Evolutionary conservation across 2,797 vertebrate genomes (phyloP).

Genomic region (Enteromius trimaculatus): DNA sequence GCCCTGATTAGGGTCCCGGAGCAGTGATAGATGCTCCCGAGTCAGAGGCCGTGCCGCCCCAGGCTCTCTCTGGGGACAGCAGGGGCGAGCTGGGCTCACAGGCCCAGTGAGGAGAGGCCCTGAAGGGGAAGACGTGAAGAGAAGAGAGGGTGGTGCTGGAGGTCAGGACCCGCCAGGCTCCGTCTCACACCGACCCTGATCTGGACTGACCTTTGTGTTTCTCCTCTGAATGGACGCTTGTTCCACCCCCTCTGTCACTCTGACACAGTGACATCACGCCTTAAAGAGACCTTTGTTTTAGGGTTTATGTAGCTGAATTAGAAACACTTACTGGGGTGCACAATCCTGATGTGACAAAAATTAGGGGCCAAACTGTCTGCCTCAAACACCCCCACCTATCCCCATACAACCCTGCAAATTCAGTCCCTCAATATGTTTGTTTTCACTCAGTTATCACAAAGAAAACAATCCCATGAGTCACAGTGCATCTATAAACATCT

Average conservation of each 20-base stretch:
- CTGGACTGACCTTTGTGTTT: conserved; percentile 79
- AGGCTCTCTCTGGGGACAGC: conserved; percentile 71
- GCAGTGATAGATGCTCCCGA: conserved; percentile 82
- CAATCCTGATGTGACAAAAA: conserved; percentile 65
- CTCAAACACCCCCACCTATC: conserved; percentile 35
- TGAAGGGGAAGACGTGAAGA: conserved; percentile 73
- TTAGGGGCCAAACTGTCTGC: conserved; percentile 48
- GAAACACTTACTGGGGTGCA: conserved; percentile 64
- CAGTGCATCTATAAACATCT: background rate
- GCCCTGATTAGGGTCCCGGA: conserved; percentile 79
- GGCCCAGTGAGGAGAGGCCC: conserved; percentile 76
- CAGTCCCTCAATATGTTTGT: background rate
- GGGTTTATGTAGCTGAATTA: conserved; percentile 76
- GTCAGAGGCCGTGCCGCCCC: conserved; percentile 78
- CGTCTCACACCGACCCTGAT: conserved; percentile 78
- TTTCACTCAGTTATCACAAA: background rate
- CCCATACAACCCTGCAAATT: conserved; percentile 1
- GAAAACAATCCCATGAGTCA: background rate
- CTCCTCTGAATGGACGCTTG: conserved; percentile 80
- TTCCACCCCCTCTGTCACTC: conserved; percentile 66
- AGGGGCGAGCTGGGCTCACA: conserved; percentile 60
- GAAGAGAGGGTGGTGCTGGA: conserved; percentile 85
- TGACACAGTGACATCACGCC: conserved; percentile 58
- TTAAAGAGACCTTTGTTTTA: conserved; percentile 67
- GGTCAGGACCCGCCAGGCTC: conserved; percentile 82